Conservation (phyloP, 2,113 vertebrate genomes). For the Seriola quinqueradiata region DNA sequence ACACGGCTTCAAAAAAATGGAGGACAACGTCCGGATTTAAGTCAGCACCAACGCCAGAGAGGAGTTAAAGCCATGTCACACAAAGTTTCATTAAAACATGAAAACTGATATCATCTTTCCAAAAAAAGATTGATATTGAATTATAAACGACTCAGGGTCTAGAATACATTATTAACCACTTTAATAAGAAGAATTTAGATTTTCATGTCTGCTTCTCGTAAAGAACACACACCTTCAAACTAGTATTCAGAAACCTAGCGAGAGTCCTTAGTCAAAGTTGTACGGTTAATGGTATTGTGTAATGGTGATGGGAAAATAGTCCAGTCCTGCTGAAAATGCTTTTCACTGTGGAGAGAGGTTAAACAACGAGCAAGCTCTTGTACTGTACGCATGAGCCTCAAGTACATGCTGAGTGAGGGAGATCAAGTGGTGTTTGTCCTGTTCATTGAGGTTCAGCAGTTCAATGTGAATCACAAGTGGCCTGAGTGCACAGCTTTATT, state of each 20-base stretch:
- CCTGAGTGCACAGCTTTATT: constrained; percentile 11
- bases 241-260: background rate
- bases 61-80: background rate
- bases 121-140: constrained; percentile 13
- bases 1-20: background rate
- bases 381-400: background rate
- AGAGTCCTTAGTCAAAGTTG: background rate
- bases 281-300: background rate
- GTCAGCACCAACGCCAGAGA: background rate
- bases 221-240: constrained; percentile 11
- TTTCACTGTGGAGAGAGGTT: constrained; percentile 14
- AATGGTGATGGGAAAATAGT: background rate
- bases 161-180: constrained; percentile 5
- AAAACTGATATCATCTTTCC: constrained; percentile 10
- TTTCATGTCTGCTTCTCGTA: constrained; percentile 3
- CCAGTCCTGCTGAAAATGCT: background rate
- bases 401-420: constrained; percentile 29
- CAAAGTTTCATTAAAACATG: constrained; percentile 8
- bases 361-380: constrained; percentile 6
- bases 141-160: constrained; percentile 12
- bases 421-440: constrained; percentile 46
- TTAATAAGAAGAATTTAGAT: background rate
- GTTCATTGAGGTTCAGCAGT: constrained; percentile 18
- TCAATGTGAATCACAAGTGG: constrained; percentile 21
- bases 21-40: background rate